Percentiles rank a stretch among this genome's conserved stretches.
These are phyloP conservation scores for Calameuta idolon DNA, from an alignment of 2,888 invertebrate genomes.

Conservation along the genomic window DNA sequence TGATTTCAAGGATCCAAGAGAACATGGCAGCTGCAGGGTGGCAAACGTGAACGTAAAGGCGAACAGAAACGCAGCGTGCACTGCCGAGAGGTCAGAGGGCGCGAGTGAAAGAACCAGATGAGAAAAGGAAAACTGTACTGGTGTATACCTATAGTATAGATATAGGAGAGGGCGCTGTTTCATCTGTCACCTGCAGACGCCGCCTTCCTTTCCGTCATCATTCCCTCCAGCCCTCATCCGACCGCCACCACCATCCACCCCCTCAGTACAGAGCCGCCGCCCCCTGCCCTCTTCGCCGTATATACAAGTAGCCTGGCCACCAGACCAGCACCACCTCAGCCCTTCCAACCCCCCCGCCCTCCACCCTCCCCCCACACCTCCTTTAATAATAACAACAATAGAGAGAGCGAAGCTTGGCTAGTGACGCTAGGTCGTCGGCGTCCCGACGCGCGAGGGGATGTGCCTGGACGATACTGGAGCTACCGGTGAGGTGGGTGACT, in stretches of 20 bases:
- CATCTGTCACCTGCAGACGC: constrained; percentile 68
- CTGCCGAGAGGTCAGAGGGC: constrained; percentile 31
- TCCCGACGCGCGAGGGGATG: constrained; percentile 43
- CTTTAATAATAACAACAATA: constrained; percentile 67
- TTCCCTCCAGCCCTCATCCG: constrained; percentile 53
- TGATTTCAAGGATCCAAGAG: constrained; percentile 11
- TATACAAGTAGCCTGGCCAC: background rate
- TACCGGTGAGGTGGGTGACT: constrained; percentile 25
- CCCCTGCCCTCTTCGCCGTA: background rate
- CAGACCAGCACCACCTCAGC: constrained; percentile 20
- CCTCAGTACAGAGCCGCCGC: background rate
- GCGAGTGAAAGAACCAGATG: constrained; percentile 35
- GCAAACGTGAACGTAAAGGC: constrained; percentile 31
- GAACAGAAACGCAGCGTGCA: constrained; percentile 22
- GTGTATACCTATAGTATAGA: constrained; percentile 1
- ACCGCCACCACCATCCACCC: constrained; percentile 34
- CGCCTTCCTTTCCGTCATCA: constrained; percentile 67
- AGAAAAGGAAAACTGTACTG: constrained; percentile 30
- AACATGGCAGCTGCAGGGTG: constrained; percentile 24
- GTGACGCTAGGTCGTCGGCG: constrained; percentile 45
- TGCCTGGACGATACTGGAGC: constrained; percentile 23
- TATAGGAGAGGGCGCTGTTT: constrained; percentile 55
- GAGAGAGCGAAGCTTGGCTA: constrained; percentile 45
- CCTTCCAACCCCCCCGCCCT: constrained; percentile 20
- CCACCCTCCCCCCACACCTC: constrained; percentile 44